Conservation (phyloP, 1,140 invertebrate genomes). For the Mactra quadrangularis region DNA sequence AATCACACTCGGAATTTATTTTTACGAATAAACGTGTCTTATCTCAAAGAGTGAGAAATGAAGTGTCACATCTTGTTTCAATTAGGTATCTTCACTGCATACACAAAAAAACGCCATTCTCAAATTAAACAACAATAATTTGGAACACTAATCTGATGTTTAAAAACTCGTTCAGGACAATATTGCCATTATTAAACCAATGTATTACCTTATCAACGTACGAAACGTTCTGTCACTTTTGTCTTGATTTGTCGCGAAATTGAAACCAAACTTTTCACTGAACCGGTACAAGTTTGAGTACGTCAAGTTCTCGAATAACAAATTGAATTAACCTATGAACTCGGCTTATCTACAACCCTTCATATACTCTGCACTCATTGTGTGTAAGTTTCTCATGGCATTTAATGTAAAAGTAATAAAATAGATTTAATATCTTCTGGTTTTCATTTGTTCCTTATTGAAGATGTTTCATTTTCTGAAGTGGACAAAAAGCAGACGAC, state of each 20-base stretch:
- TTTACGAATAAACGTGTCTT: constrained; percentile 25
- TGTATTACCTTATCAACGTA: background rate
- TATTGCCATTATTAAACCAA: constrained; percentile 34
- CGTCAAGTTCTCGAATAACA: constrained; percentile 47
- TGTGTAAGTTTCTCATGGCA: constrained; percentile 28
- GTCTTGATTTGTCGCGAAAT: constrained; percentile 57
- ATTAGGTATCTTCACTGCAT: constrained; percentile 17
- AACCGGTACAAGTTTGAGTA: constrained; percentile 46
- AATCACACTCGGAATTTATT: constrained; percentile 24
- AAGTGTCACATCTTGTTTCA: constrained; percentile 19
- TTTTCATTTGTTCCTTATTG: background rate
- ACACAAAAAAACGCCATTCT: constrained; percentile 31
- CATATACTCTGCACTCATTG: constrained; percentile 52
- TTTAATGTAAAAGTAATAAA: constrained; percentile 33
- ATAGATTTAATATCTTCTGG: background rate
- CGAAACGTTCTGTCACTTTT: constrained; percentile 45
- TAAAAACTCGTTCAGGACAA: constrained; percentile 36
- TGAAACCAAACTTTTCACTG: constrained; percentile 57
- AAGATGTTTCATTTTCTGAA: background rate
- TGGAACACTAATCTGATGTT: constrained; percentile 56
- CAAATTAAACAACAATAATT: constrained; percentile 55
- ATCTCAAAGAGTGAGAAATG: background rate
- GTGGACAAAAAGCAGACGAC: constrained; percentile 1
- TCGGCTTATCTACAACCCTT: constrained; percentile 41
- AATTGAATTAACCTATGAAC: constrained; percentile 55